phyloP scores from a whole-genome alignment of 2,797 vertebrate species.

The Sebastes miniatus region DNA sequence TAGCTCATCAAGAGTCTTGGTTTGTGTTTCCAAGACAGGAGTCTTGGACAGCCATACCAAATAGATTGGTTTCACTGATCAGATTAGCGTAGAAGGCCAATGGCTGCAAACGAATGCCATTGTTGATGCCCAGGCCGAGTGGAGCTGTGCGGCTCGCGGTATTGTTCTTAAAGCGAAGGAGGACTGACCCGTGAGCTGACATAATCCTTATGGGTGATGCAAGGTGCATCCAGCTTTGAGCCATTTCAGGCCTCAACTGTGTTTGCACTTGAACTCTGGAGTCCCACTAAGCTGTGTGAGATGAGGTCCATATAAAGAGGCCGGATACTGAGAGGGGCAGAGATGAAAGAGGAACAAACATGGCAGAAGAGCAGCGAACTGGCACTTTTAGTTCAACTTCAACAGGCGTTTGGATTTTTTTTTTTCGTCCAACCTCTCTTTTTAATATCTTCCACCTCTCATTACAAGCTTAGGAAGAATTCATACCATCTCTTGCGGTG shows the following conservation, averaged over 20 bases:
- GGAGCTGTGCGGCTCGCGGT: conserved; percentile 33
- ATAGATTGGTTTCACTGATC: conserved; percentile 81
- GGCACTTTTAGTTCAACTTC: conserved; percentile 24
- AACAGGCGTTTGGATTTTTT: background rate
- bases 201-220: conserved; percentile 23
- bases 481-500: conserved; percentile 62
- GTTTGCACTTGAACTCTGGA: conserved; percentile 32
- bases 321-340: background rate
- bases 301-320: conserved; percentile 18
- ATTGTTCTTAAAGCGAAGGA: conserved; percentile 46
- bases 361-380: conserved; percentile 29
- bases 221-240: conserved; percentile 36
- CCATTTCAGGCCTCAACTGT: conserved; percentile 11
- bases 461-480: conserved; percentile 60
- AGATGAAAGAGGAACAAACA: conserved; percentile 45
- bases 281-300: conserved; percentile 17
- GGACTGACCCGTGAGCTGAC: conserved; percentile 44
- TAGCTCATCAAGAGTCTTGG: conserved; percentile 48
- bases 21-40: conserved; percentile 41
- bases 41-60: conserved; percentile 73
- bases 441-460: conserved; percentile 48
- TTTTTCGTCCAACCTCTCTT: background rate
- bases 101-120: conserved; percentile 69
- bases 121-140: conserved; percentile 63
- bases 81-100: conserved; percentile 69